Evolutionary conservation across 2,113 vertebrate genomes (phyloP).

Genomic region (Bambusicola thoracicus): DNA sequence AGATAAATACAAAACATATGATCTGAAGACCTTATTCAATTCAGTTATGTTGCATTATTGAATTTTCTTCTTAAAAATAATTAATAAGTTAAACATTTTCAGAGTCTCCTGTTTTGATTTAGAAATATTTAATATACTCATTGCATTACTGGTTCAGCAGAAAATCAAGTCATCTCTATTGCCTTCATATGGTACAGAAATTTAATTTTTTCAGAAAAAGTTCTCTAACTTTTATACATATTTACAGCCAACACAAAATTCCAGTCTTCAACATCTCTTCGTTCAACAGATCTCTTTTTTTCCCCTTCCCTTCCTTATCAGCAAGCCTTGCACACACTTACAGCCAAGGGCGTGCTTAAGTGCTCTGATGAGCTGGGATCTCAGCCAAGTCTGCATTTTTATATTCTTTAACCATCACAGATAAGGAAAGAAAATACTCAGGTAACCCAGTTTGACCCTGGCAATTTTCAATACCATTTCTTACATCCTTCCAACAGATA

Average conservation of each 20-base stretch:
- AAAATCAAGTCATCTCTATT: neutral
- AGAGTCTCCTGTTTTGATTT: neutral
- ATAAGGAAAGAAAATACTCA: neutral
- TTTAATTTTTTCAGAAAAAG: neutral
- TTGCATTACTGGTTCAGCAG: neutral
- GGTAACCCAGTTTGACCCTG: neutral
- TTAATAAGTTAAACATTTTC: neutral
- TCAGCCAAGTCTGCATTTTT: conserved; percentile 32
- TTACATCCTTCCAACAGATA: neutral
- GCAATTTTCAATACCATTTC: neutral
- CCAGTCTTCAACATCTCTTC: neutral
- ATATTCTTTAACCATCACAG: conserved; percentile 33
- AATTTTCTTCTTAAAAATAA: neutral
- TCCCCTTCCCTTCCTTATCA: conserved; percentile 16
- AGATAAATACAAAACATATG: neutral
- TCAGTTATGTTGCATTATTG: neutral
- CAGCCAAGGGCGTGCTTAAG: conserved; percentile 1
- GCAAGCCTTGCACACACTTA: neutral
- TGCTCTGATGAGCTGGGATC: conserved; percentile 41
- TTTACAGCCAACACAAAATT: neutral
- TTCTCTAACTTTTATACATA: neutral
- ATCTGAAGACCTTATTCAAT: neutral
- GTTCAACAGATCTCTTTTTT: neutral
- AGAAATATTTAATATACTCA: neutral
- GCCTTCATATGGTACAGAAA: neutral